Evolutionary conservation across 2,113 vertebrate species (phyloP), one percentile per base, ranked within the genome.

Genomic region (Paradoxurus hermaphroditus): DNA sequence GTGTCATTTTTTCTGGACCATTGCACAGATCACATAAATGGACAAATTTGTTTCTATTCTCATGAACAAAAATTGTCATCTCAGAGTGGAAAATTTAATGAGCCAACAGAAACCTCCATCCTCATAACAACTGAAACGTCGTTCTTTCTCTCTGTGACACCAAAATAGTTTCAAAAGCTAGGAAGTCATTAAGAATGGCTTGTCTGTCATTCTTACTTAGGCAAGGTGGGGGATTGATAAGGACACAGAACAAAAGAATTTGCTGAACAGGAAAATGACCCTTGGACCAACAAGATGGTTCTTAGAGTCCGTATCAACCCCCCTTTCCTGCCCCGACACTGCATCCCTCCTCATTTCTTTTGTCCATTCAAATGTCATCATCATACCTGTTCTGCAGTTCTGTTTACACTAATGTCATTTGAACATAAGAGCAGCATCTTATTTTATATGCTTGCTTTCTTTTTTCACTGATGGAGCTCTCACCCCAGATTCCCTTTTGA

Each of bases 211-310:
- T 96, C 94, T 92, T 86, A 81, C 95, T 95, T 81, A 81, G 97
- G 97, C 97, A 95, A 98, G 94, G 96, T 98, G 95, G 98, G 84
- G 94, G 82, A 87, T 85, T 94, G 98, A 98, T 97, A 98, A 98
- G 98, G 70, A 96, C 94, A 62, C 56, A 78, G 93, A 97, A 98
- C 97, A 98, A 98, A 98, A 97, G 98, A 96, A 97, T 92, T 97
- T 96, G 93, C 93, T 94, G 98, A 97, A 97, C 98, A 98, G 98
- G 98, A 98, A 98, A 95, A 97, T 96, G 97, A 97, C 98, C 96
- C 98, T 98, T 95, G 78, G 97, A 97, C 97, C 95, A 97, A 97
- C 95, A 92, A 96, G 98, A 95, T 95, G 67, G 84, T 91, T 97
- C 98, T 98, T 89, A 82, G 96, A 97, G 77, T 88, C 67, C 23